These are phyloP conservation scores for Cryptocephalus primarius DNA, from an alignment of 2,888 invertebrate genomes.

Conservation along the genomic window DNA sequence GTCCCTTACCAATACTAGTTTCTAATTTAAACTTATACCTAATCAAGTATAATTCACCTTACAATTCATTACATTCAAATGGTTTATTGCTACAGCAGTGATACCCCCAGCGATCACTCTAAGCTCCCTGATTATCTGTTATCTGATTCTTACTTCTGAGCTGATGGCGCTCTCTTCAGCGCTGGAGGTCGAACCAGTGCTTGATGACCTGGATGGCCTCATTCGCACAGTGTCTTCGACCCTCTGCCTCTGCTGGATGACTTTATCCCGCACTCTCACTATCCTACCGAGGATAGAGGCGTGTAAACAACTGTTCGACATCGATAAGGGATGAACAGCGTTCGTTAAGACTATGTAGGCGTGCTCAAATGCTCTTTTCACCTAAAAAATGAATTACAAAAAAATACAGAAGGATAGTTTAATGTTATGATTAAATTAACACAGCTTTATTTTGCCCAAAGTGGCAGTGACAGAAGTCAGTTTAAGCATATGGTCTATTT, in stretches of 20 bases:
- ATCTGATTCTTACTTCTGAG: constrained; percentile 28
- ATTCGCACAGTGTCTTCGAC: constrained; percentile 42
- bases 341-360: constrained; percentile 79
- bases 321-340: constrained; percentile 49
- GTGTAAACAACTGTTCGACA: constrained; percentile 43
- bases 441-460: too few species aligned
- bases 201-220: constrained; percentile 33
- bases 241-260: constrained; percentile 61
- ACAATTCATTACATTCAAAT: too few species aligned
- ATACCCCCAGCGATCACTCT: too few species aligned
- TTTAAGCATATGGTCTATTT: too few species aligned
- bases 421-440: too few species aligned
- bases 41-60: too few species aligned
- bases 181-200: constrained; percentile 33
- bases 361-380: constrained; percentile 91
- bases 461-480: too few species aligned
- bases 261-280: constrained; percentile 87
- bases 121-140: too few species aligned
- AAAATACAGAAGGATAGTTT: background rate
- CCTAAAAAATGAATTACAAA: constrained; percentile 37
- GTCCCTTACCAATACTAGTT: too few species aligned
- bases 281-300: constrained; percentile 77
- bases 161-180: constrained; percentile 33
- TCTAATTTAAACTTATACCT: too few species aligned
- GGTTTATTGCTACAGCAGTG: too few species aligned